Evolutionary conservation across 2,888 invertebrate species (phyloP), one percentile per base, ranked within the genome.

Genomic region (Iphiclides podalirius): DNA sequence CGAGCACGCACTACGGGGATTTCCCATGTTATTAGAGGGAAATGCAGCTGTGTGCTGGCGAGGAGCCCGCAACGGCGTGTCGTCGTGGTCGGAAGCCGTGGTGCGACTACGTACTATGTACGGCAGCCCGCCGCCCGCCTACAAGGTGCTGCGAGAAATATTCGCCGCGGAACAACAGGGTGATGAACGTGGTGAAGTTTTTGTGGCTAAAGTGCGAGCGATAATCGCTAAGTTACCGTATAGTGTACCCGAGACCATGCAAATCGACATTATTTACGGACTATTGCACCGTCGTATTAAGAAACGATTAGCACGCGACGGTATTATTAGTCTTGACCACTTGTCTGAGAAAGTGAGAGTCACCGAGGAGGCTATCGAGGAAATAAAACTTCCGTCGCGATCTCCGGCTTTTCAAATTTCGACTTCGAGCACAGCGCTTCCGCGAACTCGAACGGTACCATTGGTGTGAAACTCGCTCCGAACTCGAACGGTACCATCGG

Each of bases 11-110:
- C 17, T 56, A 4, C 41, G 51, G 8, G 56, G 54, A 1, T 15
- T 56, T 2, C 50, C 52, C 8, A 56, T 56, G 53, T 40, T 54
- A 2, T 38, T 57, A 4, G 33, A 11, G 20, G 57, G 48, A 0
- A 34, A 54, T 3, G 54, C 52, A 0, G 54, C 52, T 9, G 36
- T 50, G 9, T 54, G 56, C 52, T 54, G 36, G 38, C 31, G 34
- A 28, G 53, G 53, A n/a, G 1, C 49, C 43, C 1, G 39, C 45
- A 9, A 11, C 2, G 13, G 31, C 2, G 35, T 49, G 3, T 13
- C 28, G 7, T 35, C 42, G 4, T 56, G 57, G 52, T 4, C 13
- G 9, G 50, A 47, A 3, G 56, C 56, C 0, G 2, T 51, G 1
- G 14, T 6, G 2, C 37, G 43, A 6, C 46, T 57, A 2, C 52